Conservation (phyloP, 2,113 vertebrate genomes). For the Turnix velox region DNA sequence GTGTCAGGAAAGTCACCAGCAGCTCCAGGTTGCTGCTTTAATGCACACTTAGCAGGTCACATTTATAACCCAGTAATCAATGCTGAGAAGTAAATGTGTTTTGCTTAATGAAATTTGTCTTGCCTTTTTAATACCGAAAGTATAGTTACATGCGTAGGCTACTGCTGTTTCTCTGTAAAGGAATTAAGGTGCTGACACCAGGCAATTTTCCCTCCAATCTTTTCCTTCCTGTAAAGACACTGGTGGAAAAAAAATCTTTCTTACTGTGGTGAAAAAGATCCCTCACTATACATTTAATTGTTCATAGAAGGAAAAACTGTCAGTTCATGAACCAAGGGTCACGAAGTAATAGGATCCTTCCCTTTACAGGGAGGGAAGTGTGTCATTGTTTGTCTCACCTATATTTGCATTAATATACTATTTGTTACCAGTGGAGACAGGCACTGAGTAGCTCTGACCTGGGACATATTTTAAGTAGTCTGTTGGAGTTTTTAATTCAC, state of each 20-base stretch:
- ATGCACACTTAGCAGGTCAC: background rate
- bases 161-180: background rate
- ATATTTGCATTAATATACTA: background rate
- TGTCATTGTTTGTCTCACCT: background rate
- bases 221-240: background rate
- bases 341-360: background rate
- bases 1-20: background rate
- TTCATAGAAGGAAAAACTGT: background rate
- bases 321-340: background rate
- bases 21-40: background rate
- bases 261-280: background rate
- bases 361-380: background rate
- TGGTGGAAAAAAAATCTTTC: background rate
- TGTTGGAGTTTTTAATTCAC: background rate
- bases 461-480: background rate
- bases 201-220: background rate
- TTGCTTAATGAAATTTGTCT: slow-evolving; percentile 3
- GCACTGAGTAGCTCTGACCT: background rate
- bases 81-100: background rate
- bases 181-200: background rate
- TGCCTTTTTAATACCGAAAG: background rate
- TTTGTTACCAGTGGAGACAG: background rate
- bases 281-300: background rate
- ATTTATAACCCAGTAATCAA: background rate
- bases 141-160: background rate